phyloP scores from a whole-genome alignment of 1,140 invertebrate species.

The Zaprionus ornatus region DNA sequence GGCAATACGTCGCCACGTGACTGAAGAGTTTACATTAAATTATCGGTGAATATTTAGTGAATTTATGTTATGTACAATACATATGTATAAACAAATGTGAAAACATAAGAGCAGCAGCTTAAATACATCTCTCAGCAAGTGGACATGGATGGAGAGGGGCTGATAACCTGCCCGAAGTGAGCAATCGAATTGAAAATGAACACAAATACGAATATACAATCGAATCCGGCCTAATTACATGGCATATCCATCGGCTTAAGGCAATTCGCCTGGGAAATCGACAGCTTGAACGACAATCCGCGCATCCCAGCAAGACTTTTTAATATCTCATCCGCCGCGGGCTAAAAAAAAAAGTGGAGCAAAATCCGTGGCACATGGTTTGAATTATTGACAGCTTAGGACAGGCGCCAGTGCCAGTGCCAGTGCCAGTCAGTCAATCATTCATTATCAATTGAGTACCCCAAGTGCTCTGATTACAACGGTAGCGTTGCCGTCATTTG shows the following conservation, averaged over 20 bases:
- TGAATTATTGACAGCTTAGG: slow-evolving; percentile 78
- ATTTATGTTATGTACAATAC: no score
- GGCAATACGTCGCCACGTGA: slow-evolving; percentile 60
- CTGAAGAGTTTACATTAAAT: slow-evolving; percentile 79
- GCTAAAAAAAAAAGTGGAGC: slow-evolving; percentile 6
- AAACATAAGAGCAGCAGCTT: no score
- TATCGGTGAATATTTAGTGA: slow-evolving; percentile 30
- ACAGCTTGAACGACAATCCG: slow-evolving; percentile 53
- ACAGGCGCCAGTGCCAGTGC: slow-evolving; percentile 32
- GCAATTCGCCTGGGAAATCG: slow-evolving; percentile 78
- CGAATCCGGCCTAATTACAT: slow-evolving; percentile 60
- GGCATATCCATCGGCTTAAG: slow-evolving; percentile 64
- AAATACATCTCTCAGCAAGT: no score
- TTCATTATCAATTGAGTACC: slow-evolving; percentile 65
- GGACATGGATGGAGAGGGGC: not conserved
- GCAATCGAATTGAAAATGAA: slow-evolving; percentile 44
- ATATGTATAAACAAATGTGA: no score
- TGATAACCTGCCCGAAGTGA: not conserved
- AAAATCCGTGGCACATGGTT: slow-evolving; percentile 63
- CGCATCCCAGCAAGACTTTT: slow-evolving; percentile 17
- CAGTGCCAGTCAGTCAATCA: slow-evolving; percentile 62
- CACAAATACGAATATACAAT: slow-evolving; percentile 6
- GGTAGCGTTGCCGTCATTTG: slow-evolving; percentile 65
- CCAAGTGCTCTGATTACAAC: slow-evolving; percentile 34
- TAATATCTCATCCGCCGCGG: slow-evolving; percentile 15